A percentile compares a stretch with the other conserved stretches of the same genome.
Conservation (phyloP, 2,888 invertebrate genomes). For the Heliconius ethilla region DNA sequence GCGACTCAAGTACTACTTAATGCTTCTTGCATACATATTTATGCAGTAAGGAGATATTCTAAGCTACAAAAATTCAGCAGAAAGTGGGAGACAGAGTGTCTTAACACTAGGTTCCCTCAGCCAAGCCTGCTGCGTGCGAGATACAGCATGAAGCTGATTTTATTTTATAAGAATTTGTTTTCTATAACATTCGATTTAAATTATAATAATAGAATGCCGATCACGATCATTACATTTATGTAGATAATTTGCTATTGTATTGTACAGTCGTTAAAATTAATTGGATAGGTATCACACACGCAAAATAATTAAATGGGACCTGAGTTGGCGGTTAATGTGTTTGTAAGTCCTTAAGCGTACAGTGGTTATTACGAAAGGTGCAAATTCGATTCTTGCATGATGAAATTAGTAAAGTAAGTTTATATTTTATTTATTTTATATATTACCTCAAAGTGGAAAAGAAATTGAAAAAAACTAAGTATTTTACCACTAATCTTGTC, state of each 20-base stretch:
- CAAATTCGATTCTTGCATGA: not conserved
- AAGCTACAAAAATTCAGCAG: no score
- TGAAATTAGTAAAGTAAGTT: not conserved
- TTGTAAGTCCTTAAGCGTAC: not conserved
- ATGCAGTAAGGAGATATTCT: no score
- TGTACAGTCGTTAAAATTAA: slow-evolving; percentile 16
- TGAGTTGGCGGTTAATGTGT: not conserved
- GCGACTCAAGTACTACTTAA: no score
- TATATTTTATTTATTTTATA: not conserved
- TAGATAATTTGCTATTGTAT: slow-evolving; percentile 20
- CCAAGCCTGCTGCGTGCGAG: no score
- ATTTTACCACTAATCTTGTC: not conserved
- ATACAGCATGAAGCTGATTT: no score
- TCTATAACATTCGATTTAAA: not conserved
- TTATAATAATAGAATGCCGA: slow-evolving; percentile 11
- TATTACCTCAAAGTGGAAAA: not conserved
- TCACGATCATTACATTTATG: slow-evolving; percentile 15
- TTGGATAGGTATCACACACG: slow-evolving; percentile 7
- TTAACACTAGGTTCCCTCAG: no score
- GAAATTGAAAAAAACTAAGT: not conserved
- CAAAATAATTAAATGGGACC: slow-evolving; percentile 5
- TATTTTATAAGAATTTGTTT: slow-evolving; percentile 1
- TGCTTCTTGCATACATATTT: no score
- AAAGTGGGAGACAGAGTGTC: no score
- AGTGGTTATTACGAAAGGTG: not conserved